Conservation (phyloP, 2,797 vertebrate species). For the Phataginus tricuspis region DNA sequence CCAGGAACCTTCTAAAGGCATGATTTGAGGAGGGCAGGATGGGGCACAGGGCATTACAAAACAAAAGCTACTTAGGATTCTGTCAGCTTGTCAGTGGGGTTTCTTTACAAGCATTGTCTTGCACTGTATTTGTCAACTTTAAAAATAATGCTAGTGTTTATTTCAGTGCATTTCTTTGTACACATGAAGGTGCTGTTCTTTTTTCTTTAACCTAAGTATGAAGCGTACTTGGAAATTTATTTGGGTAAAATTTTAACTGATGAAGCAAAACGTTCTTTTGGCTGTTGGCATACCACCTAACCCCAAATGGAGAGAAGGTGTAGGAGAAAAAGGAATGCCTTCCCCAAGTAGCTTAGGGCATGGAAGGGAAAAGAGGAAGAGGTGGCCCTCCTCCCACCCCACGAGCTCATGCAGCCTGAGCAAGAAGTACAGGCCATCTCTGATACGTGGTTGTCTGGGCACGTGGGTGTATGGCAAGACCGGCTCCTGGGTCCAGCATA, state of each 20-base stretch:
- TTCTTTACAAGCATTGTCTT: neutral
- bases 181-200: neutral
- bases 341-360: neutral
- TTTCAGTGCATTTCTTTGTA: neutral
- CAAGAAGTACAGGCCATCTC: fast-evolving
- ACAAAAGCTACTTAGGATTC: neutral
- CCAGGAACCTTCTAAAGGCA: neutral
- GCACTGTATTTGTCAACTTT: neutral
- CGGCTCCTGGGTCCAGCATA: no score
- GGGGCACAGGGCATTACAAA: neutral
- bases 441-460: no score
- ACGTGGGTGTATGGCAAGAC: neutral
- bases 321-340: neutral
- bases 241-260: neutral
- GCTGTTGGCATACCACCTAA: neutral
- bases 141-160: neutral
- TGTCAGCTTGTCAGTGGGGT: neutral
- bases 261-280: neutral
- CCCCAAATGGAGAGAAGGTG: neutral
- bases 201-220: neutral
- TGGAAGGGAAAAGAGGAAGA: neutral
- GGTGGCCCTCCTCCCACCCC: fast-evolving
- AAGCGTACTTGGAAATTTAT: neutral
- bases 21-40: neutral
- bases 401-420: neutral